Conservation (phyloP, 2,888 invertebrate genomes). For the Hoplodrina ambigua region DNA sequence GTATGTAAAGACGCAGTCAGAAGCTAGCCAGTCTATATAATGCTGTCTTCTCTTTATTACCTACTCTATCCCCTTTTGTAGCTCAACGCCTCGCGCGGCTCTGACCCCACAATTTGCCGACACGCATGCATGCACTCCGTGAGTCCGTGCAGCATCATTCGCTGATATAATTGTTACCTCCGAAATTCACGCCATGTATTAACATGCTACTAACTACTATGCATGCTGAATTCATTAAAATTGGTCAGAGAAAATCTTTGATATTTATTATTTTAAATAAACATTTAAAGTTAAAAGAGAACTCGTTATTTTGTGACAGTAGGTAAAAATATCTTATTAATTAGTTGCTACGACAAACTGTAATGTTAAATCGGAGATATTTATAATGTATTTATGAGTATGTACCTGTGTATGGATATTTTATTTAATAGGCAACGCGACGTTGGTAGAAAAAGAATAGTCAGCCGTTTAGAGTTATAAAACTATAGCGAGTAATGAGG, state of each 20-base stretch:
- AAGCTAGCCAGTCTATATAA: not conserved
- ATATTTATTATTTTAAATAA: constrained; percentile 2
- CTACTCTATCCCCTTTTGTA: constrained; percentile 19
- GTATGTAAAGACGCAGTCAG: too few species aligned
- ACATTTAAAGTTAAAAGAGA: not conserved
- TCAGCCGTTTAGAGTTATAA: too few species aligned
- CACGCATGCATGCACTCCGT: constrained; percentile 62
- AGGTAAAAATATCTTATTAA: not conserved
- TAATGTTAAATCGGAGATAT: too few species aligned
- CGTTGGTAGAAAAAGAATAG: too few species aligned
- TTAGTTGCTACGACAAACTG: not conserved
- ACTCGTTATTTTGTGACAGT: not conserved
- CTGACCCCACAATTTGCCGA: constrained; percentile 61
- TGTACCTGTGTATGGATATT: too few species aligned
- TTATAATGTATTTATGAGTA: too few species aligned
- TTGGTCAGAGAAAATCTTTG: not conserved
- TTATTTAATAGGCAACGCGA: too few species aligned
- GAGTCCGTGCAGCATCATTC: constrained; percentile 54
- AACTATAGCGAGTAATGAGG: too few species aligned
- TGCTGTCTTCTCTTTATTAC: not conserved
- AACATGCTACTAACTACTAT: constrained; percentile 17
- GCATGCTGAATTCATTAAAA: constrained; percentile 33
- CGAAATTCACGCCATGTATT: constrained; percentile 37
- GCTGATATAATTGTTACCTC: constrained; percentile 56
- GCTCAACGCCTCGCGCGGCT: constrained; percentile 31